These are phyloP conservation scores for Ciconia stormi DNA, from an alignment of 2,113 vertebrate species.

Conservation along the genomic window DNA sequence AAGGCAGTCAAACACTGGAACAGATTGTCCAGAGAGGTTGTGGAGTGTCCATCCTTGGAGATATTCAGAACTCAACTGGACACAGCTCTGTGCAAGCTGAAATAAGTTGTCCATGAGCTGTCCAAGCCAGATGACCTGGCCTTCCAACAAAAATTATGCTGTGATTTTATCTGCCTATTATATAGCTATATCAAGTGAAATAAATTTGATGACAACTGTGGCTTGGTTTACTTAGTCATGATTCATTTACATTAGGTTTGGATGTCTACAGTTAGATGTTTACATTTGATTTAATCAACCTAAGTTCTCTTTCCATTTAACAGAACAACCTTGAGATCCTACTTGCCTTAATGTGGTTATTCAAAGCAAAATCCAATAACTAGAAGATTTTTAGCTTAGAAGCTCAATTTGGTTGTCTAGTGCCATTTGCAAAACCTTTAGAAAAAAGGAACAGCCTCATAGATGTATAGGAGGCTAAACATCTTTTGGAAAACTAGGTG, in stretches of 20 bases:
- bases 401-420: not conserved
- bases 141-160: not conserved
- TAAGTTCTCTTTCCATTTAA: not conserved
- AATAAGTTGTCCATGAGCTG: not conserved
- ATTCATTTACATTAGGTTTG: not conserved
- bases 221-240: not conserved
- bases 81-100: not conserved
- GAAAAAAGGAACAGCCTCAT: not conserved
- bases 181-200: not conserved
- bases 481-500: not conserved
- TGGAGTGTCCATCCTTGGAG: not conserved
- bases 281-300: not conserved
- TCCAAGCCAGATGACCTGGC: not conserved
- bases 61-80: not conserved
- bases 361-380: not conserved
- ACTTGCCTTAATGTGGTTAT: not conserved
- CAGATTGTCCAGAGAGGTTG: not conserved
- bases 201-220: not conserved
- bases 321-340: not conserved
- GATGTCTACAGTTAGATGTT: not conserved
- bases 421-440: not conserved
- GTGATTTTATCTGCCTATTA: not conserved
- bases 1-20: not conserved
- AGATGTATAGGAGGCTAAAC: not conserved
- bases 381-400: not conserved